Evolutionary conservation across 2,888 invertebrate species (phyloP), one percentile per base, ranked within the genome.

Genomic region (Chloromyia formosa): DNA sequence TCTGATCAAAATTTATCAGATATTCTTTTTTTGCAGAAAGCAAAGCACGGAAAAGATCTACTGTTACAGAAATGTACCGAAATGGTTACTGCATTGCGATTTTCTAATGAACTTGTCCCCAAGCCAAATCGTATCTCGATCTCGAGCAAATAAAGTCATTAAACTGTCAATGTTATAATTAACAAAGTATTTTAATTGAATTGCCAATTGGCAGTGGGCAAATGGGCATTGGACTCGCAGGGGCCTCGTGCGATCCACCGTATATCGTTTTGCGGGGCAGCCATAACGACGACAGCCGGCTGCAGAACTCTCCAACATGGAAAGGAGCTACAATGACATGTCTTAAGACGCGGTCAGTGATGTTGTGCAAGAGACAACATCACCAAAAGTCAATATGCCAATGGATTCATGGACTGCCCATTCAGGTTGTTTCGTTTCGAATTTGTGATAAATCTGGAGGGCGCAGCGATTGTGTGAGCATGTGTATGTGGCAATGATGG

Each of bases 111-210:
- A 71, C 58, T 71, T 56, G 71, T 71, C 56, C 58, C 20, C 71
- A 40, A 71, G 12, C 56, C 12, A 71, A 42, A 35, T 58, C 71
- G 18, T 56, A 71, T 71, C 71, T 71, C 20, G 71, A 71, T 71
- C 71, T 71, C 45, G 71, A 71, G 60, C 56, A 74, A 78, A 78
- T 78, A 75, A 78, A 78, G 78, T 77, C 79, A 78, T 79, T 79
- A 79, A 78, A 76, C 77, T 77, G 78, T 77, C 78, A 78, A 78
- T 77, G 74, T 78, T 78, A 78, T 79, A 79, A 79, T 77, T 77
- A 79, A 78, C 78, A 76, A 78, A 79, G 78, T 77, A 79, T 79
- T 79, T 79, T 79, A 79, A 79, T 79, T 79, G 79, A 79, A 77
- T 78, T 76, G 74, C 66, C 72, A 71, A 75, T 68, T 75, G 76